Conservation (phyloP, 2,888 invertebrate species). For the Ormia ochracea region DNA sequence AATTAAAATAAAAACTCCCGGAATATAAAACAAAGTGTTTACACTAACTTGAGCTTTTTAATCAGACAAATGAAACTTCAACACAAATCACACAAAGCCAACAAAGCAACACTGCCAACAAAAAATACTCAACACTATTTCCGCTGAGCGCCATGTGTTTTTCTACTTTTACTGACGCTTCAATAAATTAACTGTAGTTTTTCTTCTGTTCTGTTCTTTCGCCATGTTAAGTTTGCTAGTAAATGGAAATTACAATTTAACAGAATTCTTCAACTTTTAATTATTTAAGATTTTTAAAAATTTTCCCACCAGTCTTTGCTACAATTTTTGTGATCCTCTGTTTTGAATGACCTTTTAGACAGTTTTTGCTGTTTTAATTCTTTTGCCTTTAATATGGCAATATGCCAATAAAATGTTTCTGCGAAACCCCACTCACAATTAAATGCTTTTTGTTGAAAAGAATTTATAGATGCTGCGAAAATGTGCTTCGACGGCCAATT, state of each 20-base stretch:
- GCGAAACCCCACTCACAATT: conserved; percentile 43
- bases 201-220: neutral
- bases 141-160: conserved; percentile 21
- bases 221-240: neutral
- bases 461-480: conserved; percentile 21
- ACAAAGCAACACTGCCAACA: conserved; percentile 22
- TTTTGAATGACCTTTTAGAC: conserved; percentile 27
- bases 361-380: neutral
- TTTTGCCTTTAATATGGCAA: conserved; percentile 37
- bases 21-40: conserved; percentile 36
- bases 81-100: conserved; percentile 22
- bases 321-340: neutral
- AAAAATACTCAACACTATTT: conserved; percentile 18
- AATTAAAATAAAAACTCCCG: conserved; percentile 50
- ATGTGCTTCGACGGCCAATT: too few relatives aligned
- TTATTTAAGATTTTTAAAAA: neutral
- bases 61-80: conserved; percentile 58
- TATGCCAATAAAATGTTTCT: conserved; percentile 56
- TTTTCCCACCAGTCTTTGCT: neutral
- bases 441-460: conserved; percentile 43
- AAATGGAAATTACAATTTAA: conserved; percentile 16
- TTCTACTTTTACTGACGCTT: conserved; percentile 34
- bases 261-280: neutral
- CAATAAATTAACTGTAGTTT: conserved; percentile 33
- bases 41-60: conserved; percentile 57